Evolutionary conservation across 2,888 invertebrate species (phyloP).

Genomic region (Mycalesis mineus): DNA sequence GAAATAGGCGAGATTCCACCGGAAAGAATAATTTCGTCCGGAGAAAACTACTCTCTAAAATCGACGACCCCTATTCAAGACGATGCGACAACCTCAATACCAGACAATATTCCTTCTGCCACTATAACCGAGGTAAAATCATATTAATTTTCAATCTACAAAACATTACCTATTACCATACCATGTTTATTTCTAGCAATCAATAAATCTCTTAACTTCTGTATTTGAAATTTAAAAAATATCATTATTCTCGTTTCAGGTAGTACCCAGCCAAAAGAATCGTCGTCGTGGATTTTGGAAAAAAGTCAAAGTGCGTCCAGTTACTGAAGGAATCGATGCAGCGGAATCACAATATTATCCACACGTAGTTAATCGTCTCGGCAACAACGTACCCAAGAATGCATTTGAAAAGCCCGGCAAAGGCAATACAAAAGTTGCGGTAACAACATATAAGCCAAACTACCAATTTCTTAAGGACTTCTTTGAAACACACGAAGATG

Average conservation of each 20-base stretch:
- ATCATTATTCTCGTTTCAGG: constrained; percentile 38
- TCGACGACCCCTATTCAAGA: constrained; percentile 42
- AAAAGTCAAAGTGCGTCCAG: constrained; percentile 81
- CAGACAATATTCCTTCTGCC: constrained; percentile 40
- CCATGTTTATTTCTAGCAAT: too few relatives aligned
- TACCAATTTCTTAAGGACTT: constrained; percentile 53
- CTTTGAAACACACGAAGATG: constrained; percentile 42
- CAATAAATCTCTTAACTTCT: too few relatives aligned
- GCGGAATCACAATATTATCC: constrained; percentile 85
- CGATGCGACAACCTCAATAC: constrained; percentile 43
- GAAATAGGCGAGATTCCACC: constrained; percentile 76
- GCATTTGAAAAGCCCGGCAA: constrained; percentile 45
- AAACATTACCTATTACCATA: too few relatives aligned
- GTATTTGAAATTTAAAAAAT: too few relatives aligned
- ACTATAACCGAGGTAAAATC: constrained; percentile 47
- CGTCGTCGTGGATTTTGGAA: constrained; percentile 86
- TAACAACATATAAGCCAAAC: constrained; percentile 65
- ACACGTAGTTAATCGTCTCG: constrained; percentile 78
- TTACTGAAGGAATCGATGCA: constrained; percentile 83
- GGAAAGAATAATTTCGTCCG: constrained; percentile 62
- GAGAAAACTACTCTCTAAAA: constrained; percentile 48
- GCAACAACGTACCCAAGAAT: constrained; percentile 46
- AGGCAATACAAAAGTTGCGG: constrained; percentile 45
- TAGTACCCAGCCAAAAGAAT: constrained; percentile 45
- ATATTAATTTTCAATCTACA: constrained; percentile 35